Evolutionary conservation across 2,888 invertebrate genomes (phyloP), one percentile per base, ranked within the genome.

Genomic region (Bombylius discolor): DNA sequence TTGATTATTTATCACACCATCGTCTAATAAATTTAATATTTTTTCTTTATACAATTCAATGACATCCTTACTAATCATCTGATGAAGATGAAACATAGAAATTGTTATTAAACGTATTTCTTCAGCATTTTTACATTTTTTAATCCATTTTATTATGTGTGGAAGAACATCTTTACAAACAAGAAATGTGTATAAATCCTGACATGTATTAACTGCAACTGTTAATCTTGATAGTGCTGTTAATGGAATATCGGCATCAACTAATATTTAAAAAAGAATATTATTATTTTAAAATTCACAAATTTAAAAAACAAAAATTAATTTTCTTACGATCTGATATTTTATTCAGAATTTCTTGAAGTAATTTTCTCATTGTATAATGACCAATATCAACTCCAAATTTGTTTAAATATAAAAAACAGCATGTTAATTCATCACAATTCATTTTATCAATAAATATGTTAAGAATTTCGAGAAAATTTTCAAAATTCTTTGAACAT

Each of bases 381-480:
- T 72, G 64, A 44, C 67, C 64, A 45, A 71, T 63, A 9, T 66
- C 60, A 7, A 78, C 60, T 5, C 75, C 77, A 61, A 79, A 68
- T 65, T 77, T 76, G 48, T 70, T 72, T 50, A 80, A 66, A 61
- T 78, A 77, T 23, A 77, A 65, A 34, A 77, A 67, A 53, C 71
- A 67, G 58, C 73, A 75, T 59, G 76, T 75, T 44, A 76, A 62
- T 42, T 72, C 71, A 44, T 75, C 66, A 1, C 66, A 49, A 59
- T 72, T 67, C 65, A 78, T 73, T 5, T 65, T 44, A 7, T 62
- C 33, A 34, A 71, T 59, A 23, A 69, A 66, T 5, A 65, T 47
- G 7, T 65, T 63, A 13, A 78, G 63, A 5, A 61, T 33, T 4
- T 66, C 49, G 6, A 69, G 47, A 31, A 67, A 31, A 3, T 56